phyloP scores from a whole-genome alignment of 64 coral and sea anemone species.

The Actinia tenebrosa region DNA sequence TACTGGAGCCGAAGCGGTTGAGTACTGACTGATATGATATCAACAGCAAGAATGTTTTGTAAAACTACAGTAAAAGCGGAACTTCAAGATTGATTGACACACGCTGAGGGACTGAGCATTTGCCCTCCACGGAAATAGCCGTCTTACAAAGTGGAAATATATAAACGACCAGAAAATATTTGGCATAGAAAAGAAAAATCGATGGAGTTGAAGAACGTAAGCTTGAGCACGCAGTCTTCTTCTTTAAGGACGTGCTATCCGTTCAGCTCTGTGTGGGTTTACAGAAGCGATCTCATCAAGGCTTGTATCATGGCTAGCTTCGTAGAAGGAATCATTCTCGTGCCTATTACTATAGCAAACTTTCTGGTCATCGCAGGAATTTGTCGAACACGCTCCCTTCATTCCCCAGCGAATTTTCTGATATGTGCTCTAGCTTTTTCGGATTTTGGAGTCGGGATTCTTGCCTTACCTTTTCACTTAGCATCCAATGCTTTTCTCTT shows the following conservation, averaged over 20 bases:
- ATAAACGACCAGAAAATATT: neutral
- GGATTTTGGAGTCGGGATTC: conserved; percentile 12
- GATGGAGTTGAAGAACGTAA: neutral
- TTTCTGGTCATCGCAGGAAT: conserved; percentile 25
- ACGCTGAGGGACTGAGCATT: neutral
- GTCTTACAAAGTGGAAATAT: neutral
- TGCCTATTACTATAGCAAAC: conserved; percentile 13
- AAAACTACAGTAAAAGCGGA: neutral
- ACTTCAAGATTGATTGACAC: neutral
- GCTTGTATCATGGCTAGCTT: neutral
- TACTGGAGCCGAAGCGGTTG: neutral
- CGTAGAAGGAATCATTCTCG: neutral
- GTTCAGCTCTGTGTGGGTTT: neutral
- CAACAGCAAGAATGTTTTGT: neutral
- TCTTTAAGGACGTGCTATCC: neutral
- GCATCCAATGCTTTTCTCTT: neutral
- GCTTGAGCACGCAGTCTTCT: neutral
- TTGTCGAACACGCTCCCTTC: conserved; percentile 14
- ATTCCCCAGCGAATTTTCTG: conserved; percentile 26
- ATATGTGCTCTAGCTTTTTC: conserved; percentile 12
- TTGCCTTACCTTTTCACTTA: conserved; percentile 12
- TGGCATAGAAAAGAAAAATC: neutral
- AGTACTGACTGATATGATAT: neutral
- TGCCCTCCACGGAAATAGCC: neutral
- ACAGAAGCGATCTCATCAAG: neutral